Evolutionary conservation across 2,113 vertebrate species (phyloP), one percentile per base, ranked within the genome.

Genomic region (Alaudala cheleensis): DNA sequence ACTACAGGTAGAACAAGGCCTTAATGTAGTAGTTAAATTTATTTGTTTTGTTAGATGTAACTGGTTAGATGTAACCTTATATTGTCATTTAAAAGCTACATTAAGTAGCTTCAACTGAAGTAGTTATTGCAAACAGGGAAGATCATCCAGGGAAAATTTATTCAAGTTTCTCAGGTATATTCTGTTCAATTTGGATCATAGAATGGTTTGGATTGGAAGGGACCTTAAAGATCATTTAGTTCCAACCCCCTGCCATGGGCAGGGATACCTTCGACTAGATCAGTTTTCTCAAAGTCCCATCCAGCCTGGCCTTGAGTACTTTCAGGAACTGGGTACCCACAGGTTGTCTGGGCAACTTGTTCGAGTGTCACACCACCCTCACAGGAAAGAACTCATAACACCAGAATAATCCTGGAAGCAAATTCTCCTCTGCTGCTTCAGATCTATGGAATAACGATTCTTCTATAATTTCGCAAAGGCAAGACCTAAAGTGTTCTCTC

Each of bases 221-320:
- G 28, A 47, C 11, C 11, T 61, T 40, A 61, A 40, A 53, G 24
- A 40, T 15, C 2, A 54, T 19, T n/a, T 47, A 25, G 11, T 53
- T 53, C 20, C n/a, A 47, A 45, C 0, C 1, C 4, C 2, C 11
- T 62, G 12, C 39, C 6, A 1, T 34, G 14, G 29, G 9, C 14
- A 25, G 28, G 20, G 24, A 21, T 11, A 31, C 6, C 22, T 40
- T 47, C 17, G 37, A 26, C 21, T 61, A 34, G 14, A 61, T 29
- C 17, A 40, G 14, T 28, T 47, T 47, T 28, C 25, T 82, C 22
- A 19, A 14, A 69, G 16, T 21, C 29, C 17, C 4, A 22, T 54
- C 8, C 11, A 54, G 4, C 7, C 24, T 47, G 17, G 11, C 17
- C 60, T 76, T 29, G 25, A 67, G 15, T 26, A 34, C 6, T 60